Percentiles rank a stretch among this genome's conserved stretches.
phyloP scores from a whole-genome alignment of 2,888 invertebrate genomes.

The Platerodrilus igneus region DNA sequence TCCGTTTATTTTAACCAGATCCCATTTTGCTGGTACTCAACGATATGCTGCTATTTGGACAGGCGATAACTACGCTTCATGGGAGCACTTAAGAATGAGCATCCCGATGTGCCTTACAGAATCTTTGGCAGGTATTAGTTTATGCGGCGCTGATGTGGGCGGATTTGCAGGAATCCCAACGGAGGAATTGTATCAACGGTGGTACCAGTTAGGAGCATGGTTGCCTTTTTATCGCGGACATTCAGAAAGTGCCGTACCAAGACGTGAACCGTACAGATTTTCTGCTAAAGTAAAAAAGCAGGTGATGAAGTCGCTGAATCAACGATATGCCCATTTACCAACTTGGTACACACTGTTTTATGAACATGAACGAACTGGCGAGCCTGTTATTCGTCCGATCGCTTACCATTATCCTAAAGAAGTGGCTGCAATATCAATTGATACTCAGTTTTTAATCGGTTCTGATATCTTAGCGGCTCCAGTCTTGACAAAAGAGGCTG shows the following conservation, averaged over 20 bases:
- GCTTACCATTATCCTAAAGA: too few species aligned
- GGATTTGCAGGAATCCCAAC: slow-evolving; percentile 96
- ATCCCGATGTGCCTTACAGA: slow-evolving; percentile 91
- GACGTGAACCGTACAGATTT: slow-evolving; percentile 97
- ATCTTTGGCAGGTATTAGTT: too few species aligned
- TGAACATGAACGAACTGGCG: too few species aligned
- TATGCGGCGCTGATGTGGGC: slow-evolving; percentile 92
- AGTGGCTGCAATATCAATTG: too few species aligned
- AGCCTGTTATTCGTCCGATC: too few species aligned
- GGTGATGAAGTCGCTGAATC: too few species aligned
- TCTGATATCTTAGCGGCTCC: slow-evolving; percentile 77
- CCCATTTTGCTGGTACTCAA: slow-evolving; percentile 90
- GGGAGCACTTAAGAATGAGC: slow-evolving; percentile 81
- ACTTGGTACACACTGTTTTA: too few species aligned
- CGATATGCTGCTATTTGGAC: slow-evolving; percentile 92
- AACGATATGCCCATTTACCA: too few species aligned
- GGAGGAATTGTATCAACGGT: slow-evolving; percentile 77
- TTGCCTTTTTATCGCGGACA: slow-evolving; percentile 93
- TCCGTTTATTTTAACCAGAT: slow-evolving; percentile 86
- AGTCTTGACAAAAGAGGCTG: slow-evolving; percentile 69
- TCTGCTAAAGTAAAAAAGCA: too few species aligned
- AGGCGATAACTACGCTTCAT: slow-evolving; percentile 91
- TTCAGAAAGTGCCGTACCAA: slow-evolving; percentile 87
- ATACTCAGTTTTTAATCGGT: slow-evolving; percentile 83
- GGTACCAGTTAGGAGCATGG: slow-evolving; percentile 74